A percentile compares a stretch with the other conserved stretches of the same genome.
These are phyloP conservation scores for Cosmopolites sordidus DNA, from an alignment of 2,888 invertebrate genomes.

Conservation along the genomic window DNA sequence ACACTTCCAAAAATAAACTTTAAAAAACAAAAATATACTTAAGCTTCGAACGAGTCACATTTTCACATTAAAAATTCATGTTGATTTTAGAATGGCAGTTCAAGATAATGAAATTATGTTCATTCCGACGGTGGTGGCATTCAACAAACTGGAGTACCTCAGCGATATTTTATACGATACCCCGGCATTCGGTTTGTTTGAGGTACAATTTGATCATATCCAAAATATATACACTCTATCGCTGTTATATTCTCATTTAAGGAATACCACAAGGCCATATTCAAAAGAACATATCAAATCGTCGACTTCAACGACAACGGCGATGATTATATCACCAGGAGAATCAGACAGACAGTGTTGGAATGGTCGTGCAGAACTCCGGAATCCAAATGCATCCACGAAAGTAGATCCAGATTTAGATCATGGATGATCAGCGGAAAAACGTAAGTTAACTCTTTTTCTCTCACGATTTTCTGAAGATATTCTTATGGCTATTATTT, in stretches of 20 bases:
- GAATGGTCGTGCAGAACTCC: conserved; percentile 56
- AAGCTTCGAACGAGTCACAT: too few relatives aligned
- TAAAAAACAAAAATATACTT: too few relatives aligned
- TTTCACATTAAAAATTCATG: too few relatives aligned
- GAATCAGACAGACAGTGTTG: conserved; percentile 55
- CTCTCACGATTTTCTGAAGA: too few relatives aligned
- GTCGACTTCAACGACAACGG: conserved; percentile 52
- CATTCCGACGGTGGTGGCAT: conserved; percentile 58
- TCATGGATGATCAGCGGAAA: conserved; percentile 48
- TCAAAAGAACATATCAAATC: conserved; percentile 49
- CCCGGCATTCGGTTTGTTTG: conserved; percentile 57
- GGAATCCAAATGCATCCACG: conserved; percentile 51
- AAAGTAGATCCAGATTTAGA: conserved; percentile 50
- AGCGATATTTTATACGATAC: conserved; percentile 56
- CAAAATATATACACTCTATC: too few relatives aligned
- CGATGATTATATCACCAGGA: conserved; percentile 53
- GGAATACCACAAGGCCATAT: conserved; percentile 49
- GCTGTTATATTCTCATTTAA: conserved; percentile 29
- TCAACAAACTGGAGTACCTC: conserved; percentile 56
- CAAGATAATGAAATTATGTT: conserved; percentile 49
- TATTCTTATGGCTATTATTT: too few relatives aligned
- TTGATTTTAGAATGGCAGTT: conserved; percentile 41
- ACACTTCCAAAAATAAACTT: too few relatives aligned
- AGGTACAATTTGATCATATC: conserved; percentile 47
- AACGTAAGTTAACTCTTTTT: conserved; percentile 44